Conservation (phyloP, 1,140 invertebrate genomes). For the Hyphantria cunea region DNA sequence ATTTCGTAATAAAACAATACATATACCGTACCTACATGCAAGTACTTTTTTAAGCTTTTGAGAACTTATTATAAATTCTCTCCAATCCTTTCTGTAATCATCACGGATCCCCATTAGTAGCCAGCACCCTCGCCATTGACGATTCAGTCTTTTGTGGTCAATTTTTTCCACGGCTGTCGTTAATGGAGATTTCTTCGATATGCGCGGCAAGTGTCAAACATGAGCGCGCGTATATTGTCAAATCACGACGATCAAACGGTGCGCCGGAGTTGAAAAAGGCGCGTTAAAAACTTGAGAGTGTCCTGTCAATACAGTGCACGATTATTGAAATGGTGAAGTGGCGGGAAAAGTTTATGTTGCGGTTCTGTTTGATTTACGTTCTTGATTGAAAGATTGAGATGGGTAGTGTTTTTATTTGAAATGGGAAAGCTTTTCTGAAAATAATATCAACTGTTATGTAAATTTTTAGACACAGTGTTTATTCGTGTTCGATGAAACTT, state of each 20-base stretch:
- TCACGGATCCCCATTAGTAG: constrained; percentile 66
- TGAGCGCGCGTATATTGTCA: constrained; percentile 53
- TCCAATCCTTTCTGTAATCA: constrained; percentile 39
- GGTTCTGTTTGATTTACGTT: constrained; percentile 13
- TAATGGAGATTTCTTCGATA: constrained; percentile 69
- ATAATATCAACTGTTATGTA: neutral
- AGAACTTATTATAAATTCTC: constrained; percentile 16
- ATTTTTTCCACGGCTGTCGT: constrained; percentile 66
- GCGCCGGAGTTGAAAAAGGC: constrained; percentile 39
- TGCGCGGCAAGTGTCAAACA: constrained; percentile 59
- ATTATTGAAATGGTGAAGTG: constrained; percentile 34
- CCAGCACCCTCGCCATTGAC: constrained; percentile 70
- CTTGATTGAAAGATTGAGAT: constrained; percentile 9
- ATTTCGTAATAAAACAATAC: no score
- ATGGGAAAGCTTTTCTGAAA: neutral
- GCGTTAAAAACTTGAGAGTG: constrained; percentile 35
- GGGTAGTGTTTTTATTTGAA: neutral
- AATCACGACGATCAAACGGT: constrained; percentile 67
- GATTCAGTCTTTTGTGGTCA: constrained; percentile 65
- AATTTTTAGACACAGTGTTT: no score
- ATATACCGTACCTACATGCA: no score
- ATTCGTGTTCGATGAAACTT: no score
- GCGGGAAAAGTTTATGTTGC: constrained; percentile 14
- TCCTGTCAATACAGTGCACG: constrained; percentile 53
- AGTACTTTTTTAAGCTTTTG: no score